Evolutionary conservation across 2,113 vertebrate genomes (phyloP).

Genomic region (Salminus brasiliensis): DNA sequence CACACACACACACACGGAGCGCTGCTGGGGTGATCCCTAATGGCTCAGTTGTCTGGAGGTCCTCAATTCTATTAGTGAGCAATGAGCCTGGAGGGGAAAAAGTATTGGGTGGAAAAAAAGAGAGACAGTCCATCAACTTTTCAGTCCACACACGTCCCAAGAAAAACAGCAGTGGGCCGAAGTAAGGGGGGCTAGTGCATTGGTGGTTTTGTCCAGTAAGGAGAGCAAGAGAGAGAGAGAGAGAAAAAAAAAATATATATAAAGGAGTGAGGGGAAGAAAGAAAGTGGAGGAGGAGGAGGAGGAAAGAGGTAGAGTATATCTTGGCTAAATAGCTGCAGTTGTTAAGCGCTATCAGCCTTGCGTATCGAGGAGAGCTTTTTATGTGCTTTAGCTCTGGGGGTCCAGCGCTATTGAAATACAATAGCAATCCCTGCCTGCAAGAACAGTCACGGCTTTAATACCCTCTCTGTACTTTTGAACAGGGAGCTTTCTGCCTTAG

Average conservation of each 20-base stretch:
- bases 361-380: constrained; percentile 33
- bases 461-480: constrained; percentile 14
- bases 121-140: constrained; percentile 45
- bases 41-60: constrained; percentile 23
- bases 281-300: background rate
- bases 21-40: background rate
- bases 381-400: constrained; percentile 11
- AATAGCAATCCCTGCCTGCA: constrained; percentile 37
- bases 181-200: constrained; percentile 24
- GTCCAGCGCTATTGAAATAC: constrained; percentile 41
- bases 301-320: constrained; percentile 33
- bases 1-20: background rate
- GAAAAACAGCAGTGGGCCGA: constrained; percentile 40
- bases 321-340: constrained; percentile 20
- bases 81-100: constrained; percentile 35
- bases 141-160: constrained; percentile 40
- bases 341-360: constrained; percentile 44
- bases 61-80: constrained; percentile 33
- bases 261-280: background rate
- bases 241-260: background rate
- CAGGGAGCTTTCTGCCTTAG: constrained; percentile 38
- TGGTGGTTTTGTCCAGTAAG: constrained; percentile 18
- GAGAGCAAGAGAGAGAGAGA: background rate
- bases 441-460: constrained; percentile 37
- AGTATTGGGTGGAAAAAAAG: constrained; percentile 28